These are phyloP conservation scores for Zaprionus nigranus DNA, from an alignment of 1,140 invertebrate genomes.

Conservation along the genomic window DNA sequence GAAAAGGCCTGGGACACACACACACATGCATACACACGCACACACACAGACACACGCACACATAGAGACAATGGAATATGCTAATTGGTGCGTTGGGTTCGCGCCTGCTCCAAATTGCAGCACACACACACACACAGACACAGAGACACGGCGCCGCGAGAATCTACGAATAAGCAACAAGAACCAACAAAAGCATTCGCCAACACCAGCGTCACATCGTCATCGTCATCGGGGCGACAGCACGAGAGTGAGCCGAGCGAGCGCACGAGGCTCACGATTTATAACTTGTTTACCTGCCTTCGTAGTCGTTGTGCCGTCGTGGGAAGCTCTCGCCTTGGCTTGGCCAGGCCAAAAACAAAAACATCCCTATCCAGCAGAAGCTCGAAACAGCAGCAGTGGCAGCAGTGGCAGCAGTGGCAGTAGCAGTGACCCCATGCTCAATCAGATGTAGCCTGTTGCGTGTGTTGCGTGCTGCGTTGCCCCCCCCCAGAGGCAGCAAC, in stretches of 20 bases:
- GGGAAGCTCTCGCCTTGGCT: slow-evolving; percentile 47
- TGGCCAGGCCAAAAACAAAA: slow-evolving; percentile 25
- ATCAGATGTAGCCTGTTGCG: slow-evolving; percentile 64
- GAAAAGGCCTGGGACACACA: slow-evolving; percentile 56
- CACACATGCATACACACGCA: slow-evolving; percentile 11
- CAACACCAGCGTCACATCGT: slow-evolving; percentile 28
- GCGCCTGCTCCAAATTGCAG: slow-evolving; percentile 79
- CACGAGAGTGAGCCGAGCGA: slow-evolving; percentile 34
- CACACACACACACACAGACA: slow-evolving; percentile 36
- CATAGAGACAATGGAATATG: slow-evolving; percentile 80
- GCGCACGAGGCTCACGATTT: slow-evolving; percentile 61
- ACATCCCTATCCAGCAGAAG: slow-evolving; percentile 64
- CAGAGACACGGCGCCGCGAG: slow-evolving; percentile 45
- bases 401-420: slow-evolving; percentile 12
- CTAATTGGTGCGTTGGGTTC: slow-evolving; percentile 84
- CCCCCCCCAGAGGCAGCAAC: slow-evolving; percentile 14
- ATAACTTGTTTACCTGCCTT: slow-evolving; percentile 82
- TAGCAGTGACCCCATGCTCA: slow-evolving; percentile 47
- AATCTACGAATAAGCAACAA: slow-evolving; percentile 83
- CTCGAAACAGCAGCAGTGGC: slow-evolving; percentile 9
- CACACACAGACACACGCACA: slow-evolving; percentile 27
- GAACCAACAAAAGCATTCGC: slow-evolving; percentile 67
- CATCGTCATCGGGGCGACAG: slow-evolving; percentile 16
- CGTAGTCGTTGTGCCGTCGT: slow-evolving; percentile 36
- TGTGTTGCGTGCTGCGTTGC: slow-evolving; percentile 29